Evolutionary conservation across 2,888 invertebrate species (phyloP).

Genomic region (Tachystola acroxantha): DNA sequence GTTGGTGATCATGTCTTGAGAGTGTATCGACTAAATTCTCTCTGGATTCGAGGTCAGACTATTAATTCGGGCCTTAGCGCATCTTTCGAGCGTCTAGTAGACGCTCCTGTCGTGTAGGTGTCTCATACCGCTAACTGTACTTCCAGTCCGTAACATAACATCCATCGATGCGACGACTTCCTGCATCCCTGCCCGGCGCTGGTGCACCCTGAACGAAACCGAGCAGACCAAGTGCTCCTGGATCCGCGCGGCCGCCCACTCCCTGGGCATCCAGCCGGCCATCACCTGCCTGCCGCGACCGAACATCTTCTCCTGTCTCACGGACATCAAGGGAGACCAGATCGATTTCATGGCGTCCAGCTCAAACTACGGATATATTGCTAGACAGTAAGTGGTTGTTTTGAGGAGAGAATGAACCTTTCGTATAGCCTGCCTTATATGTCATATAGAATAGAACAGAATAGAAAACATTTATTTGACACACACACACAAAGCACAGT

Average conservation of each 20-base stretch:
- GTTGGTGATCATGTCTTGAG: too few species aligned
- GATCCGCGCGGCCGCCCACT: conserved; percentile 73
- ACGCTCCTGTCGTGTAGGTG: too few species aligned
- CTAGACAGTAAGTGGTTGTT: conserved; percentile 77
- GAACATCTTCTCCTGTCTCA: conserved; percentile 73
- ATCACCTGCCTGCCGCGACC: conserved; percentile 69
- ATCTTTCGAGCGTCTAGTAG: too few species aligned
- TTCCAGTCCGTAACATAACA: conserved; percentile 47
- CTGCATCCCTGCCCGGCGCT: conserved; percentile 64
- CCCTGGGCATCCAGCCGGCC: conserved; percentile 78
- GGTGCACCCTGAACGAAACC: conserved; percentile 77
- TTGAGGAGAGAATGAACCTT: too few species aligned
- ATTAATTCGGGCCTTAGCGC: too few species aligned
- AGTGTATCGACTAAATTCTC: too few species aligned
- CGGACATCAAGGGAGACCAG: conserved; percentile 59
- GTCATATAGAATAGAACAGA: too few species aligned
- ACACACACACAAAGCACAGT: too few species aligned
- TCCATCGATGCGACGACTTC: conserved; percentile 31
- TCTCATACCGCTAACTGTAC: too few species aligned
- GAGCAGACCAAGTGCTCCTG: conserved; percentile 81
- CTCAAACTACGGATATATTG: conserved; percentile 81
- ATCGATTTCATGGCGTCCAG: conserved; percentile 80
- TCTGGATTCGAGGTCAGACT: too few species aligned
- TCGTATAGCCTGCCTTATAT: too few species aligned
- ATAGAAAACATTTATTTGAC: too few species aligned